Conservation (phyloP, 2,888 invertebrate genomes). For the Synanthedon formicaeformis region DNA sequence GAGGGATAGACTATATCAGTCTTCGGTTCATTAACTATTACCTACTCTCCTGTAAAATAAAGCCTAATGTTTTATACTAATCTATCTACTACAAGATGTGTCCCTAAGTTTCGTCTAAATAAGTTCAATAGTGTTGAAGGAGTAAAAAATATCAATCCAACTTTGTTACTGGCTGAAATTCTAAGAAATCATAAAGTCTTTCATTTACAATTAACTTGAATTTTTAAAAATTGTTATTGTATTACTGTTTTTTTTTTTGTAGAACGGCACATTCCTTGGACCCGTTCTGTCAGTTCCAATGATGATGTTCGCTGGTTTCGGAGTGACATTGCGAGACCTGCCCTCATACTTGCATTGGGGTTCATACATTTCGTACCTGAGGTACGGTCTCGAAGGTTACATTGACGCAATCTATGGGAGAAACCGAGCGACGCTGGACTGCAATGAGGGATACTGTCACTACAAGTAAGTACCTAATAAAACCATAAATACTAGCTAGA, state of each 20-base stretch:
- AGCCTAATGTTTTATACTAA: too few relatives aligned
- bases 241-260: slow-evolving; percentile 8
- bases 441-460: slow-evolving; percentile 85
- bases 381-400: slow-evolving; percentile 91
- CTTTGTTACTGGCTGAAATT: too few relatives aligned
- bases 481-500: too few relatives aligned
- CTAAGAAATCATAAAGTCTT: too few relatives aligned
- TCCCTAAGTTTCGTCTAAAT: too few relatives aligned
- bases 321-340: slow-evolving; percentile 88
- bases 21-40: too few relatives aligned
- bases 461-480: slow-evolving; percentile 65
- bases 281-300: slow-evolving; percentile 92
- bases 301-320: slow-evolving; percentile 98
- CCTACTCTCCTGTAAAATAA: too few relatives aligned
- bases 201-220: neutral
- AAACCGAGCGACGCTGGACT: slow-evolving; percentile 79
- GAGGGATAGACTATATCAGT: too few relatives aligned
- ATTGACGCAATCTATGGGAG: slow-evolving; percentile 88
- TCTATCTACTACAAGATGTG: too few relatives aligned
- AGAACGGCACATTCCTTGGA: slow-evolving; percentile 96
- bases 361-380: slow-evolving; percentile 89
- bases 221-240: neutral
- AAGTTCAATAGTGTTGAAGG: too few relatives aligned
- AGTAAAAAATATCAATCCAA: too few relatives aligned
- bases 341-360: slow-evolving; percentile 91